phyloP scores from a whole-genome alignment of 1,140 invertebrate genomes.

The Hylaeus anthracinus region DNA sequence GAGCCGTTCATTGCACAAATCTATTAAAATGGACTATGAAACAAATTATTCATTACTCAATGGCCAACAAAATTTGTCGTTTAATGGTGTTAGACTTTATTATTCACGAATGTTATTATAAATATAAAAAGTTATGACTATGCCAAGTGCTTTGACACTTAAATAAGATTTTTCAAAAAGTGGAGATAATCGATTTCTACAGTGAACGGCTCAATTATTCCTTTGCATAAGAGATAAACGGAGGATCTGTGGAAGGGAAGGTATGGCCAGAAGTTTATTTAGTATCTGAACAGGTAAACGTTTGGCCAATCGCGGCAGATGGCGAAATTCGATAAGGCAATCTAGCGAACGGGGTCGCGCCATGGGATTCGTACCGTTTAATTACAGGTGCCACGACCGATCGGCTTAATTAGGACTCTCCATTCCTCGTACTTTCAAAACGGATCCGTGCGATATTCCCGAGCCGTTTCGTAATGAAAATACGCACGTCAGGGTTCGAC shows the following conservation, averaged over 20 bases:
- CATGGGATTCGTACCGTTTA: constrained; percentile 51
- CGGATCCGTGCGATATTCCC: constrained; percentile 17
- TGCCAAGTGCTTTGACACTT: too few species aligned
- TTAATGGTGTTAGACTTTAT: too few species aligned
- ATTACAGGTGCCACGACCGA: constrained; percentile 43
- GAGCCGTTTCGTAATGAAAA: constrained; percentile 27
- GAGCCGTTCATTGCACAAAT: too few species aligned
- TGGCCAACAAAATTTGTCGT: too few species aligned
- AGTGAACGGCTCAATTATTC: too few species aligned
- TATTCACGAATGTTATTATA: too few species aligned
- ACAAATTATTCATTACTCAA: too few species aligned
- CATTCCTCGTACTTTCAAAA: constrained; percentile 17
- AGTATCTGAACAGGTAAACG: background rate
- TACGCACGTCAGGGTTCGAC: background rate
- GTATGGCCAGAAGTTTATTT: background rate
- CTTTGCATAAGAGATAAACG: too few species aligned
- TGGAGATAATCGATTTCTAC: too few species aligned
- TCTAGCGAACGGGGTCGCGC: constrained; percentile 20
- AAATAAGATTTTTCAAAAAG: too few species aligned
- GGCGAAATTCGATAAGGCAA: constrained; percentile 36
- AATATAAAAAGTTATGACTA: too few species aligned
- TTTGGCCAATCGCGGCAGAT: background rate
- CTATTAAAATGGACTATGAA: too few species aligned
- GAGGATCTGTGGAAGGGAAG: background rate
- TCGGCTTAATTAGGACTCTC: constrained; percentile 54